Evolutionary conservation across 2,113 vertebrate genomes (phyloP), one percentile per base, ranked within the genome.

Genomic region (Bufo bufo): DNA sequence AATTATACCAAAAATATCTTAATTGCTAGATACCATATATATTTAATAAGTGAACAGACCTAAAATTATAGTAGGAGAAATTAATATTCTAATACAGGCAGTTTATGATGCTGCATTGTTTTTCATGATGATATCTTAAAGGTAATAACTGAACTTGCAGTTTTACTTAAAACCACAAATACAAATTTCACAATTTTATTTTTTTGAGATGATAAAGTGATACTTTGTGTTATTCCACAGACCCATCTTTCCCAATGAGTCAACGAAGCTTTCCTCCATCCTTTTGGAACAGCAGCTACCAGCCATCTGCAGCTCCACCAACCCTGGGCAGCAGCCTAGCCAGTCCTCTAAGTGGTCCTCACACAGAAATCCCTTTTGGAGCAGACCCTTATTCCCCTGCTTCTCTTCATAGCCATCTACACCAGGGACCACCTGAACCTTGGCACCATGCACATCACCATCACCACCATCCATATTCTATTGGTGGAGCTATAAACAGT

Each of bases 211-310:
- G 2, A 72, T 19, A 47, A 3, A 75, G 0, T 50, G 19, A 50
- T 23, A 3, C 47, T 69, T 58, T 49, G 13, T 88, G 75, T 85
- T 72, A 90, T 19, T 71, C 84, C 84, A 0, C 94, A 98, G 98
- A 99, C 0, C 96, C 96, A 78, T 95, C 97, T 88, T 99, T 97
- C 91, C 98, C 98, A 0, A 99, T 99, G 98, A 99, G 93, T 92
- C 98, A 99, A 92, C 95, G 98, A 88, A 97, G 97, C 92, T 99
- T 99, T 92, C 98, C 98, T 0, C 96, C 97, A 0, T 99, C 98
- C 10, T 99, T 99, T 95, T 99, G 98, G 98, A 99, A 98, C 95
- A 98, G 98, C 91, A 94, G 97, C 0, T 98, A 99, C 93, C 98
- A 97, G 92, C 94, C 97, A 3, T 93, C 96, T 0, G 88, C 92